phyloP scores from a whole-genome alignment of 2,797 vertebrate species.

The Huso huso region DNA sequence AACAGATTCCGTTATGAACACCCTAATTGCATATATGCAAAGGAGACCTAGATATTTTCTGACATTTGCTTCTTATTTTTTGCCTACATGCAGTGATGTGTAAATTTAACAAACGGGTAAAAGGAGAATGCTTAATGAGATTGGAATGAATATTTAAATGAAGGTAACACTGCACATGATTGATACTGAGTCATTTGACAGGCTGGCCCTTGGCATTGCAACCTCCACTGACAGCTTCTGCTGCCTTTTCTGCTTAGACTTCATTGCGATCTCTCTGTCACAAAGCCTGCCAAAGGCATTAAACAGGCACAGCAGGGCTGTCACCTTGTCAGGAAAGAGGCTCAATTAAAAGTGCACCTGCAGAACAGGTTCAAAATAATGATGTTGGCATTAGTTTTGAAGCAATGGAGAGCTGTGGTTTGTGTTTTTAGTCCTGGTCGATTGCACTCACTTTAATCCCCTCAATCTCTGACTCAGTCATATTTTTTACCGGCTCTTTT shows the following conservation, averaged over 20 bases:
- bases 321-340: conserved; percentile 50
- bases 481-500: too few species aligned
- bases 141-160: conserved; percentile 43
- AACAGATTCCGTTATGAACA: conserved; percentile 37
- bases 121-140: conserved; percentile 22
- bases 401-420: conserved; percentile 28
- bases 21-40: conserved; percentile 50
- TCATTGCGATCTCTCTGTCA: conserved; percentile 9
- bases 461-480: too few species aligned
- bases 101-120: conserved; percentile 46
- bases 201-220: conserved; percentile 13
- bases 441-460: too few species aligned
- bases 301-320: conserved; percentile 23
- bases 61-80: conserved; percentile 40
- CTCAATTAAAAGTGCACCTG: conserved; percentile 44
- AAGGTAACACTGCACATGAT: conserved; percentile 22
- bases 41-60: conserved; percentile 38
- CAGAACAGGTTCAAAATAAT: conserved; percentile 53
- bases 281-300: conserved; percentile 22
- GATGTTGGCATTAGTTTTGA: conserved; percentile 43
- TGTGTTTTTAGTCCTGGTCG: neutral
- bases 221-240: neutral
- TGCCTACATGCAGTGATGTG: conserved; percentile 40
- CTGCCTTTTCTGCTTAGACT: conserved; percentile 8
- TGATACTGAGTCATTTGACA: conserved; percentile 34